A percentile compares a stretch with the other conserved stretches of the same genome.
Conservation (phyloP, 2,113 vertebrate genomes). For the Callopanchax toddi region DNA sequence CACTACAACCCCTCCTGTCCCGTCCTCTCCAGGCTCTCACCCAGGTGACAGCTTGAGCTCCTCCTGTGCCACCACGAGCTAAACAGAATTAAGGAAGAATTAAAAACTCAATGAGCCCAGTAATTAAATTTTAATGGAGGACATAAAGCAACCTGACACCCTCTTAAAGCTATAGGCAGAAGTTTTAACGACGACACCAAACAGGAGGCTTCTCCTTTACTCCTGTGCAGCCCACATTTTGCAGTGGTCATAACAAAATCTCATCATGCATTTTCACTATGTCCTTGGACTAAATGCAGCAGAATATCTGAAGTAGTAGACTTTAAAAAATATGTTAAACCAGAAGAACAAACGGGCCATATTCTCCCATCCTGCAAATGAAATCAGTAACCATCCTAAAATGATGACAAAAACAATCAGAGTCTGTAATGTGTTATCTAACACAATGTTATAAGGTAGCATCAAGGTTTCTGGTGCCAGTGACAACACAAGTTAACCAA, state of each 20-base stretch:
- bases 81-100: conserved; percentile 74
- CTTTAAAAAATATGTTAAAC: no score
- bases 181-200: conserved; percentile 32
- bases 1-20: conserved; percentile 18
- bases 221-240: not conserved
- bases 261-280: not conserved
- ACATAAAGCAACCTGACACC: conserved; percentile 66
- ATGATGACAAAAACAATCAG: no score
- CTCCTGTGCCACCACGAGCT: conserved; percentile 56
- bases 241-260: not conserved
- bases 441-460: conserved; percentile 7
- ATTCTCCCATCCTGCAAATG: no score
- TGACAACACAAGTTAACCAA: conserved; percentile 3
- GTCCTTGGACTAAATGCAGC: conserved; percentile 4
- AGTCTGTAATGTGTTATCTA: conserved; percentile 3
- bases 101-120: conserved; percentile 76
- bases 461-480: conserved; percentile 12
- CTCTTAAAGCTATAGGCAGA: conserved; percentile 60
- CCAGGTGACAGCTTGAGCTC: conserved; percentile 61
- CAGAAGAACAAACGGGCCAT: no score
- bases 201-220: not conserved
- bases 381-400: no score
- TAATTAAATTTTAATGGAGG: conserved; percentile 78
- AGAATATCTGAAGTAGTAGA: not conserved
- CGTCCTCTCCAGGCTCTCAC: conserved; percentile 22